Conservation (phyloP, 2,113 vertebrate genomes). For the Osmerus mordax region DNA sequence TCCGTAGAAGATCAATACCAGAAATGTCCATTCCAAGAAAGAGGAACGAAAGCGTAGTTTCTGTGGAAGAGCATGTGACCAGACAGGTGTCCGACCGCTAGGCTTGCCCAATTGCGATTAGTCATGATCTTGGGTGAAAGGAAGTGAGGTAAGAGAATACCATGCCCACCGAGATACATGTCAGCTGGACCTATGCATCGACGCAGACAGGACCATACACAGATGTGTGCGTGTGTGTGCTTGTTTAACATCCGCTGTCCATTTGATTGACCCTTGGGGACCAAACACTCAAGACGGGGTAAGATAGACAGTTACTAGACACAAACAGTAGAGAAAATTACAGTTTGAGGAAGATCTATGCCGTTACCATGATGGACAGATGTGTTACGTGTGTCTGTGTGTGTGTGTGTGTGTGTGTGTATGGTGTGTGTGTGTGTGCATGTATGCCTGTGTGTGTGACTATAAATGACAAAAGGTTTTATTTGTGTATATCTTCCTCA, state of each 20-base stretch:
- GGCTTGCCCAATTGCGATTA: constrained; percentile 70
- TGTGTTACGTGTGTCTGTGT: constrained; percentile 24
- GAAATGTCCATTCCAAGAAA: constrained; percentile 58
- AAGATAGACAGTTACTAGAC: neutral
- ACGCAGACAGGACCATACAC: constrained; percentile 10
- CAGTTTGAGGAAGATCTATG: neutral
- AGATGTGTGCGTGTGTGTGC: constrained; percentile 13
- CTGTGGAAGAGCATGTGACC: constrained; percentile 40
- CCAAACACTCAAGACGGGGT: neutral
- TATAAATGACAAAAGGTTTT: neutral
- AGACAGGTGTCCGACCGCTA: constrained; percentile 67
- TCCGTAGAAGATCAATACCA: constrained; percentile 46
- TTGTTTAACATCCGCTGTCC: constrained; percentile 11
- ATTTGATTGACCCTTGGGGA: neutral
- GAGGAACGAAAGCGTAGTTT: constrained; percentile 36
- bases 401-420: constrained; percentile 18
- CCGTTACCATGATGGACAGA: neutral
- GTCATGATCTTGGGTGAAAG: constrained; percentile 70
- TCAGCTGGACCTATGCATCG: constrained; percentile 63
- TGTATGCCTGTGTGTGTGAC: neutral
- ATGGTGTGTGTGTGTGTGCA: constrained; percentile 16
- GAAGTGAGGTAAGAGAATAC: constrained; percentile 72
- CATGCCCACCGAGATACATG: constrained; percentile 61
- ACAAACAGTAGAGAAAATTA: neutral
- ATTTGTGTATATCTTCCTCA: constrained; percentile 36